phyloP scores from a whole-genome alignment of 2,888 invertebrate species.

The Byasa hedistus region DNA sequence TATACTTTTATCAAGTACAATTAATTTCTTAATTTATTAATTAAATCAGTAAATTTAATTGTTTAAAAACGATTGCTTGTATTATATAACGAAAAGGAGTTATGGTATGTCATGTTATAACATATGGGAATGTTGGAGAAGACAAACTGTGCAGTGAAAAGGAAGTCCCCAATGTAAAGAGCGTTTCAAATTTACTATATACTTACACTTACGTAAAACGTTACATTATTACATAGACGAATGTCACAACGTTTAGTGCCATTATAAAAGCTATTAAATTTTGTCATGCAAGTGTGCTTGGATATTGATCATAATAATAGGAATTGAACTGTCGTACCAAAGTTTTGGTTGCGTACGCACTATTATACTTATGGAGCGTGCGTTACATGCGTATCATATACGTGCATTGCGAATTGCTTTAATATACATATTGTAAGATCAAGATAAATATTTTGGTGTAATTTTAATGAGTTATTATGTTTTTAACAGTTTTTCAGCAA shows the following conservation, averaged over 20 bases:
- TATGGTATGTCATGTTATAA: slow-evolving; percentile 2
- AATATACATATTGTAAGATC: neutral
- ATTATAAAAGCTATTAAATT: slow-evolving; percentile 4
- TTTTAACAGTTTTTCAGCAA: too few species aligned
- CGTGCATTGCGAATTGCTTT: neutral
- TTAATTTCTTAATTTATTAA: too few species aligned
- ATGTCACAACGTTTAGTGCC: neutral
- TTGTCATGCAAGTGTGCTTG: slow-evolving; percentile 1
- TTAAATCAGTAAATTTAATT: neutral
- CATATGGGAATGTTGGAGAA: slow-evolving; percentile 5
- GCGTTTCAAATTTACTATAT: neutral
- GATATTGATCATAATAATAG: neutral
- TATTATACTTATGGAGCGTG: neutral
- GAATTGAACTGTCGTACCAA: neutral
- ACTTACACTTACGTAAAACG: neutral
- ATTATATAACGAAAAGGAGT: neutral
- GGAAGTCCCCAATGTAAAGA: slow-evolving; percentile 7
- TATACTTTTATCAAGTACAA: neutral
- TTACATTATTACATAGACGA: neutral
- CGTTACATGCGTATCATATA: neutral
- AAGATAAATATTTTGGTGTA: neutral
- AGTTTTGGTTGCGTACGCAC: neutral
- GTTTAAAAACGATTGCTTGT: neutral
- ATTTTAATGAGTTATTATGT: neutral
- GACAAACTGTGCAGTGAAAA: slow-evolving; percentile 11